Conservation (phyloP, 2,888 invertebrate genomes). For the Pimpla rufipes region DNA sequence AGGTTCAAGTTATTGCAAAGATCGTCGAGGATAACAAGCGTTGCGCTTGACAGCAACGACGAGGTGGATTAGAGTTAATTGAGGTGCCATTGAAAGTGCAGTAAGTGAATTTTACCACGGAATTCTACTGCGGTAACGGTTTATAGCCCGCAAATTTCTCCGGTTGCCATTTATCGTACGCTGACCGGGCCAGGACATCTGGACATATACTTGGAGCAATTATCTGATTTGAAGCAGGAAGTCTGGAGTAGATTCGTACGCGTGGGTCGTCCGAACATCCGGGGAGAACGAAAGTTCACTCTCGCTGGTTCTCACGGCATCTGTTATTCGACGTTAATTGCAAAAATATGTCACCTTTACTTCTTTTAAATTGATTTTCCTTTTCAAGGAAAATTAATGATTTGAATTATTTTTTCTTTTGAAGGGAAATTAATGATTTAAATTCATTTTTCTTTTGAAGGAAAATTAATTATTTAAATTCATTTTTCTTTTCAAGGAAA, state of each 20-base stretch:
- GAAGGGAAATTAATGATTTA: background rate
- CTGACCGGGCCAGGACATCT: background rate
- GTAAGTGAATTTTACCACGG: too few species aligned
- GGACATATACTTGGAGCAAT: constrained; percentile 16
- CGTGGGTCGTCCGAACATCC: constrained; percentile 53
- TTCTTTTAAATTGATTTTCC: background rate
- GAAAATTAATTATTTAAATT: too few species aligned
- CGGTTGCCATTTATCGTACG: too few species aligned
- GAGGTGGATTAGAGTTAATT: too few species aligned
- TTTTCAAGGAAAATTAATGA: too few species aligned
- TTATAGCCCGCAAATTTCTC: background rate
- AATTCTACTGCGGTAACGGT: too few species aligned
- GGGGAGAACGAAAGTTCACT: background rate
- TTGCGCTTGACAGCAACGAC: too few species aligned
- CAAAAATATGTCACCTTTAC: background rate
- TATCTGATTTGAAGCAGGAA: constrained; percentile 53
- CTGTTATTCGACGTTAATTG: background rate
- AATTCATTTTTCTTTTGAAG: background rate
- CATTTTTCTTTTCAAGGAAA: too few species aligned
- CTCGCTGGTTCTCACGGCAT: background rate
- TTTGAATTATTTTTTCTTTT: background rate
- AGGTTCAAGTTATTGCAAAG: too few species aligned
- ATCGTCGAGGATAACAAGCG: too few species aligned
- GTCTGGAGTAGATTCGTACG: constrained; percentile 49
- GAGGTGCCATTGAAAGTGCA: too few species aligned